Conservation (phyloP, 2,888 invertebrate species). For the Bursaphelenchus okinawaensis region DNA sequence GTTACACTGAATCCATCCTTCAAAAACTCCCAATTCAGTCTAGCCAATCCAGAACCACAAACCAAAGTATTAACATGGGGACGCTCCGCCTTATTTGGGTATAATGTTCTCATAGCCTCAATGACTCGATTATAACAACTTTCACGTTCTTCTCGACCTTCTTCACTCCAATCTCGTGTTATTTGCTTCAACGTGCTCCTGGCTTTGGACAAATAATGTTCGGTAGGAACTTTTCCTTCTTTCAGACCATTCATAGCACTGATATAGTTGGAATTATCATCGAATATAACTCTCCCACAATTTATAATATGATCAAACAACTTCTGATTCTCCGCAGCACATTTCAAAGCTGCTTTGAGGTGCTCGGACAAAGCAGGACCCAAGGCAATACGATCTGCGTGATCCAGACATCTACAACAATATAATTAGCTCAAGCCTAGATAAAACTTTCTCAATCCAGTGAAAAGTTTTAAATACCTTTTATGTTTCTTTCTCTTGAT, state of each 20-base stretch:
- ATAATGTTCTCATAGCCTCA: slow-evolving; percentile 72
- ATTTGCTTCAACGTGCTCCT: slow-evolving; percentile 89
- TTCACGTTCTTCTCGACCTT: slow-evolving; percentile 40
- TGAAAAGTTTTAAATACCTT: not conserved
- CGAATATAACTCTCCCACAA: not conserved
- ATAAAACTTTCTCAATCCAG: not conserved
- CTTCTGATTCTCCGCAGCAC: slow-evolving; percentile 17
- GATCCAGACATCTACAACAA: slow-evolving; percentile 4
- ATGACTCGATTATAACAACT: slow-evolving; percentile 81
- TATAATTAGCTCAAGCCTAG: no score
- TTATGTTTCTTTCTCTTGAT: no score
- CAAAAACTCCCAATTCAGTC: slow-evolving; percentile 89
- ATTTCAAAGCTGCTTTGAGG: slow-evolving; percentile 3
- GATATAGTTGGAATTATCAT: slow-evolving; percentile 1
- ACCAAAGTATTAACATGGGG: slow-evolving; percentile 72
- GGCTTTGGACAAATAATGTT: slow-evolving; percentile 72
- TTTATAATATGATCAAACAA: slow-evolving; percentile 5
- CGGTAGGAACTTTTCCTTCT: slow-evolving; percentile 24
- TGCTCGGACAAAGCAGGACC: not conserved
- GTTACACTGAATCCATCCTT: slow-evolving; percentile 81
- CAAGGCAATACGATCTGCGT: not conserved
- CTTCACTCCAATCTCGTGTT: slow-evolving; percentile 89
- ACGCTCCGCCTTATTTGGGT: slow-evolving; percentile 59
- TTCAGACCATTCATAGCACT: slow-evolving; percentile 23
- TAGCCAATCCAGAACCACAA: slow-evolving; percentile 90